A percentile compares a stretch with the other conserved stretches of the same genome.
Evolutionary conservation across 2,113 vertebrate species (phyloP).

Genomic region (Daphoenositta chrysoptera): DNA sequence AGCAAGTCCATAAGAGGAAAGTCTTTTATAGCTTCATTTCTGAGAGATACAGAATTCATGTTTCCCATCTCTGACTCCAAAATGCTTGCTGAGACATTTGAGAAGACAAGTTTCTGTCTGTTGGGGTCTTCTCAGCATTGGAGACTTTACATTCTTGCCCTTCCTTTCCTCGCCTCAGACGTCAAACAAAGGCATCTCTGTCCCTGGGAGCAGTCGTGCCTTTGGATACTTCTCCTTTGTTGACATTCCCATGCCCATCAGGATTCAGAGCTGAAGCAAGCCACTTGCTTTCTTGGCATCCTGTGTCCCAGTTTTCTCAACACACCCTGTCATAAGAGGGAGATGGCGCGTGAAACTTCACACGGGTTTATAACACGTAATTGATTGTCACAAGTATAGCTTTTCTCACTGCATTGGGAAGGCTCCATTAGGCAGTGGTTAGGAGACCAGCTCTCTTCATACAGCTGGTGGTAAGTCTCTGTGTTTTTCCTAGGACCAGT

Average conservation of each 20-base stretch:
- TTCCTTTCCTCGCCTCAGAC: neutral
- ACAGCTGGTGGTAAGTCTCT: neutral
- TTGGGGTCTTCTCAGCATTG: neutral
- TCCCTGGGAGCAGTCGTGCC: neutral
- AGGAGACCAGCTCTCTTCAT: neutral
- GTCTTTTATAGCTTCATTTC: neutral
- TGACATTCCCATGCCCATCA: neutral
- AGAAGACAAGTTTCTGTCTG: neutral
- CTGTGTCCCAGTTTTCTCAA: neutral
- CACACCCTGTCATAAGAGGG: neutral
- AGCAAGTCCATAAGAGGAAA: conserved; percentile 38
- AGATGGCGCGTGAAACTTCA: neutral
- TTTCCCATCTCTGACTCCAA: neutral
- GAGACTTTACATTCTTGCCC: neutral
- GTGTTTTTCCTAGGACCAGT: neutral
- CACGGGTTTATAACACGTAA: neutral
- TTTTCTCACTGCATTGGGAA: neutral
- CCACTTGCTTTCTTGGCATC: neutral
- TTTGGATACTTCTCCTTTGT: neutral
- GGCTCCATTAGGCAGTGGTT: neutral
- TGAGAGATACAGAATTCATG: neutral
- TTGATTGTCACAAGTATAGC: neutral
- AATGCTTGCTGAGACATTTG: neutral
- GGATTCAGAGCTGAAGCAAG: neutral
- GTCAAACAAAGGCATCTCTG: neutral